Evolutionary conservation across 2,113 vertebrate species (phyloP).

Genomic region (Falcunculus frontatus): DNA sequence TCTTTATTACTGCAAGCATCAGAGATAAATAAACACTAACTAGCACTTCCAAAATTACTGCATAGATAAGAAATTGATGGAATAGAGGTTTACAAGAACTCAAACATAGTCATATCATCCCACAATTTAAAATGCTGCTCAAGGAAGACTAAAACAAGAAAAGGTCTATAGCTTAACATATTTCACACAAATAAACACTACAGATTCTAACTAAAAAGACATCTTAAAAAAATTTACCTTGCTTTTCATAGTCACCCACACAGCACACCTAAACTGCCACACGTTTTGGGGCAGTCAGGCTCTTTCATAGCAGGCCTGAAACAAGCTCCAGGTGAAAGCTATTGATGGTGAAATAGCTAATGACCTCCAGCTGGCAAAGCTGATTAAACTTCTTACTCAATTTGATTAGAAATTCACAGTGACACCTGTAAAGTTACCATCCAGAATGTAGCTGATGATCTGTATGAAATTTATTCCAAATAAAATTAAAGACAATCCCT

Average conservation of each 20-base stretch:
- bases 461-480: neutral
- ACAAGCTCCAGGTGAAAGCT: neutral
- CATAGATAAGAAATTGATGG: rapidly evolving
- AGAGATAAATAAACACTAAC: rapidly evolving
- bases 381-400: neutral
- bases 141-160: rapidly evolving
- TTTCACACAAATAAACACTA: rapidly evolving
- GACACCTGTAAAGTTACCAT: neutral
- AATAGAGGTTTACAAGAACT: rapidly evolving
- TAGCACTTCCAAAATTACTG: rapidly evolving
- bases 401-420: neutral
- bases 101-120: rapidly evolving
- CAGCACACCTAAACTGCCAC: rapidly evolving
- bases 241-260: rapidly evolving
- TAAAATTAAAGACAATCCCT: neutral
- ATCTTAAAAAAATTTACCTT: rapidly evolving
- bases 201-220: rapidly evolving
- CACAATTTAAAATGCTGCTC: rapidly evolving
- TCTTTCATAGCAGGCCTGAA: neutral
- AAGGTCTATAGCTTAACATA: rapidly evolving
- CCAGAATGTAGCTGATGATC: neutral
- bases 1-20: rapidly evolving
- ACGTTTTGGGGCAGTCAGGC: rapidly evolving
- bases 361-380: neutral
- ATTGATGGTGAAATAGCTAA: neutral